Percentiles rank a stretch among this genome's conserved stretches.
Evolutionary conservation across 2,888 invertebrate species (phyloP).

Genomic region (Drosophila nr. fundita): DNA sequence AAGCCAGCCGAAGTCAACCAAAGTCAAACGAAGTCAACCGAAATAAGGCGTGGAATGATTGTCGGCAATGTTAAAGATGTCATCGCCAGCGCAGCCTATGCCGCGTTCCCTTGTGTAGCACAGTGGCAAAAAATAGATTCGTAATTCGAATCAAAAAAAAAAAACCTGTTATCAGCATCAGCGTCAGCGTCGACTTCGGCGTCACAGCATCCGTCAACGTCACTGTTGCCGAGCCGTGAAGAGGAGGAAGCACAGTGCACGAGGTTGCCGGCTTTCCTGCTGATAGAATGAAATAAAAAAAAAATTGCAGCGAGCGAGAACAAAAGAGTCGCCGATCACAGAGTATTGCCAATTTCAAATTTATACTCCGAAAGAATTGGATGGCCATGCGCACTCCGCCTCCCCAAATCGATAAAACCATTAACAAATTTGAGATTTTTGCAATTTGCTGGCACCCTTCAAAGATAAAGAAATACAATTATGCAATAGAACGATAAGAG

Average conservation of each 20-base stretch:
- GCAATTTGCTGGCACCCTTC: no score
- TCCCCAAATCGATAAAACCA: not conserved
- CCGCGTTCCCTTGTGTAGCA: no score
- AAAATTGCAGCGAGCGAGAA: not conserved
- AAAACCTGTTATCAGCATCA: conserved; percentile 21
- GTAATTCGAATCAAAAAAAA: not conserved
- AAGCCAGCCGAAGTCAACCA: not conserved
- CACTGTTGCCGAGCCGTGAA: conserved; percentile 1
- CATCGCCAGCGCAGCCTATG: conserved; percentile 1
- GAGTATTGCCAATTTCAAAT: not conserved
- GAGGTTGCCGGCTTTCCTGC: not conserved
- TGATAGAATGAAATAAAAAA: conserved; percentile 10
- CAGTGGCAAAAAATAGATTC: conserved; percentile 1
- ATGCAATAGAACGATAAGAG: not conserved
- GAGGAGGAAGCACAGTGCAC: not conserved
- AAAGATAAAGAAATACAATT: not conserved
- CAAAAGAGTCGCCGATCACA: not conserved
- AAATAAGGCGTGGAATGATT: not conserved
- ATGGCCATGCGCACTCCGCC: not conserved
- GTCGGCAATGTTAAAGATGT: not conserved
- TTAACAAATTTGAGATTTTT: no score
- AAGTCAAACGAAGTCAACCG: not conserved
- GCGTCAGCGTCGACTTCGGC: not conserved
- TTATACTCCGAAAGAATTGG: not conserved
- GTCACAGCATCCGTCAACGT: conserved; percentile 30